Evolutionary conservation across 2,888 invertebrate genomes (phyloP).

Genomic region (Eilema caniola): DNA sequence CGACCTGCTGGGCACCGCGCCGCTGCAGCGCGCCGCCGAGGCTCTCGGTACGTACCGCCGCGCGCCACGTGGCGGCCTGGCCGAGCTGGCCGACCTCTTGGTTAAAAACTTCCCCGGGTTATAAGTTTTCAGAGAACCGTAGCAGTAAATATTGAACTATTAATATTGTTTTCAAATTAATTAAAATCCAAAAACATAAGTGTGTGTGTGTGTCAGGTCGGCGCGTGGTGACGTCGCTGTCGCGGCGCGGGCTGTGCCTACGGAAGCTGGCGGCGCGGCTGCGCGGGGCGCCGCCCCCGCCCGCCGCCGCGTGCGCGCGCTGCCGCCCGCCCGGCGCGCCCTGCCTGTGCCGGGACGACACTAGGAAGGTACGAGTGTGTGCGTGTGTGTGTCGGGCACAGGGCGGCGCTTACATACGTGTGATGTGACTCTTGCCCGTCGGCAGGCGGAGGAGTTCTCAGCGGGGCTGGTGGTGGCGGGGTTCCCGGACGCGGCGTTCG

Average conservation of each 20-base stretch:
- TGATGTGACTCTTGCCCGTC: neutral
- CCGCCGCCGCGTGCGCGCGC: slow-evolving; percentile 30
- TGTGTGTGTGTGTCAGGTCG: slow-evolving; percentile 2
- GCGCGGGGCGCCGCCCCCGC: slow-evolving; percentile 51
- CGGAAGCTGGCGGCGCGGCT: slow-evolving; percentile 67
- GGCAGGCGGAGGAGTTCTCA: slow-evolving; percentile 55
- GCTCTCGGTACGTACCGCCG: too few species aligned
- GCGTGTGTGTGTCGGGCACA: neutral
- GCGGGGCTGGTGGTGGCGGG: slow-evolving; percentile 59
- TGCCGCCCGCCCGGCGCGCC: slow-evolving; percentile 32
- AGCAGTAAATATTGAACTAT: neutral
- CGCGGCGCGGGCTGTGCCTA: slow-evolving; percentile 70
- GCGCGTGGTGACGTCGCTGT: slow-evolving; percentile 46
- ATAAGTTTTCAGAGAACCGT: neutral
- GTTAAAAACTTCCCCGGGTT: too few species aligned
- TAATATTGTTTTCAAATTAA: neutral
- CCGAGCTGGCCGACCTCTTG: too few species aligned
- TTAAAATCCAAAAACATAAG: neutral
- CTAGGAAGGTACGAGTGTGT: slow-evolving; percentile 42
- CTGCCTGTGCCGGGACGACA: slow-evolving; percentile 67
- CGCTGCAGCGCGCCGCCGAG: too few species aligned
- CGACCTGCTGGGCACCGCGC: too few species aligned
- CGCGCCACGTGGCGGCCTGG: too few species aligned
- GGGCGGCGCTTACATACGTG: too few species aligned
- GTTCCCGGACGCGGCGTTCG: slow-evolving; percentile 91